phyloP scores from a whole-genome alignment of 2,888 invertebrate species.

The Iselma pallidipennis region DNA sequence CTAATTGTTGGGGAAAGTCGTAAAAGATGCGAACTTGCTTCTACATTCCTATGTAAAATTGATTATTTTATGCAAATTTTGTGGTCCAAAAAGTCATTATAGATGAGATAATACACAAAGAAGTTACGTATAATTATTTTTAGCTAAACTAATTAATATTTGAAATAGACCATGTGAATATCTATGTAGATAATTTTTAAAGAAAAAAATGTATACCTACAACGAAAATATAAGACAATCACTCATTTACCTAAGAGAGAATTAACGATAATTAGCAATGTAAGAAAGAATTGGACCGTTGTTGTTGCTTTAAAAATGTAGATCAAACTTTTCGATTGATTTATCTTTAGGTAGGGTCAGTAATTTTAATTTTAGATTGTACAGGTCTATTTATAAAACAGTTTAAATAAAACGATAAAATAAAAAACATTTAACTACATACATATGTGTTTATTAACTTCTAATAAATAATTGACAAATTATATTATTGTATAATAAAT shows the following conservation, averaged over 20 bases:
- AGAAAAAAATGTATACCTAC: background rate
- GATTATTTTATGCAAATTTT: no score
- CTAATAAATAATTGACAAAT: background rate
- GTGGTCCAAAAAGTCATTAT: no score
- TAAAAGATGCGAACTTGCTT: no score
- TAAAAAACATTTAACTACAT: background rate
- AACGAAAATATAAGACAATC: background rate
- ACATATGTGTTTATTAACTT: background rate
- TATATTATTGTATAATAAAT: conserved; percentile 15
- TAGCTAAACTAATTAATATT: background rate
- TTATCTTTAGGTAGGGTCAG: no score
- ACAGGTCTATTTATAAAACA: background rate
- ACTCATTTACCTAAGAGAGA: background rate
- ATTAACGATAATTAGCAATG: background rate
- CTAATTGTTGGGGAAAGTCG: no score
- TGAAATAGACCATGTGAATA: background rate
- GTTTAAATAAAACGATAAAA: background rate
- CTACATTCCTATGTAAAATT: no score
- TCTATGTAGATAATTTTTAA: background rate
- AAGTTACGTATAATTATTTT: background rate
- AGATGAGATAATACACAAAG: background rate
- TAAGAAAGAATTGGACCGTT: background rate
- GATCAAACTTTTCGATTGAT: background rate
- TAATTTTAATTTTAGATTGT: no score
- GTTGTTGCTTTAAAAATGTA: background rate